Evolutionary conservation across 2,888 invertebrate genomes (phyloP).

Genomic region (Norana najaformis): DNA sequence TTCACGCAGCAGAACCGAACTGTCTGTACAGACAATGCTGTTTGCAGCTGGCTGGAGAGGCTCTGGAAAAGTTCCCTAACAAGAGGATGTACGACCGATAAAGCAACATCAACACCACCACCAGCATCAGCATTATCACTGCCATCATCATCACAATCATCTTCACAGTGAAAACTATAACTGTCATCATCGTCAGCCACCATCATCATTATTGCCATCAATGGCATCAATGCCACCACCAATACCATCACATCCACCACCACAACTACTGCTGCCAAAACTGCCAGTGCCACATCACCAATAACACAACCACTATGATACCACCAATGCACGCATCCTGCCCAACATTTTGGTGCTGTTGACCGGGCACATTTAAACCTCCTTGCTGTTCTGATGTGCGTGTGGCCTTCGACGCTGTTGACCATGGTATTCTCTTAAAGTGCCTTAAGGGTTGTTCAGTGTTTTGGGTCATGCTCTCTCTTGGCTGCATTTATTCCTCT

Average conservation of each 20-base stretch:
- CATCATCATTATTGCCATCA: slow-evolving; percentile 7
- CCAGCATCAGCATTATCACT: neutral
- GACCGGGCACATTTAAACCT: too few relatives aligned
- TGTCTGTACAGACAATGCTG: slow-evolving; percentile 55
- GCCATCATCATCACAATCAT: neutral
- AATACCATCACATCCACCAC: neutral
- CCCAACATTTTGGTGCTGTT: too few relatives aligned
- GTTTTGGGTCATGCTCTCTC: too few relatives aligned
- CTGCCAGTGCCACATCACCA: neutral
- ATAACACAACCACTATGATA: neutral
- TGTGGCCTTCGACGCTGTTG: too few relatives aligned
- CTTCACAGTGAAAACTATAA: neutral
- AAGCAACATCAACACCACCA: slow-evolving; percentile 19
- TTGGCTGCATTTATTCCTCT: too few relatives aligned
- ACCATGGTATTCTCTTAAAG: too few relatives aligned
- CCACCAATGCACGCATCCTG: too few relatives aligned
- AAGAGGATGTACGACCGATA: slow-evolving; percentile 8
- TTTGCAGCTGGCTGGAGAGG: slow-evolving; percentile 45
- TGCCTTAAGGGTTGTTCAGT: too few relatives aligned
- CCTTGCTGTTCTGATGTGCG: too few relatives aligned
- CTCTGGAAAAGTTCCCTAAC: slow-evolving; percentile 46
- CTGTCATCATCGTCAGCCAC: neutral
- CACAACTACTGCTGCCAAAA: neutral
- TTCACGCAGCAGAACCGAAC: slow-evolving; percentile 49
- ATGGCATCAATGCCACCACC: neutral